Base-by-base conservation (phyloP, 2,888 invertebrate species). In the Dyspetes luteomarginatus region DNA sequence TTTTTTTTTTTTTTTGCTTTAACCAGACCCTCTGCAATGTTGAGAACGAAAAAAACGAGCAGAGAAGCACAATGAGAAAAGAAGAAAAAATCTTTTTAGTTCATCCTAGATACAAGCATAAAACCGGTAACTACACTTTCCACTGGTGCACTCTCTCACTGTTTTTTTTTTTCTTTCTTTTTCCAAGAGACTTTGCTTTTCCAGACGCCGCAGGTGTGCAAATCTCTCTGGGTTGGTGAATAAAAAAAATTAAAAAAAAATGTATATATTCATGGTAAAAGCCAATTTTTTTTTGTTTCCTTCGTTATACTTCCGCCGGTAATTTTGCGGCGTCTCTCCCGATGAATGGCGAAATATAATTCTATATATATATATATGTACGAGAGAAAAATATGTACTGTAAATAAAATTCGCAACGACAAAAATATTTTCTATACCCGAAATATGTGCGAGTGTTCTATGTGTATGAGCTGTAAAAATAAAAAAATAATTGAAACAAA, bases 41-140 rank as follows among this genome's bases (percentile, higher is more conserved):
- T 36, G 48, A 45, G 48, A 45, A 62, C 28, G 12, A 41, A 80
- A 68, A 73, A 72, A 67, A 26, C 15, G 58, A 41, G 4, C 22
- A 7, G 7, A 12, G 26, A 58, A 15, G 17, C n/a, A 50, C 55
- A 62, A 56, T 48, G 45, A 15, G 17, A 71, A 52, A 45, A 19
- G 36, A 41, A 45, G 2, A 7, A 50, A 30, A 48, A 56, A n/a
- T 36, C 56, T 17, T 19, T 62, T 55, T 36, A 36, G 60, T 62
- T 55, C 19, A 28, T 28, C 36, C n/a, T 22, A 26, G 50, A 50
- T 43, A 65, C 26, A 43, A 28, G 58, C 45, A 30, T 26, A 67
- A 65, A n/a, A 2, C 36, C 48, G 30, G 48, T 58, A 48, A 58
- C 71, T 19, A 19, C 69, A 22, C 19, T 15, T 36, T 50, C 22